phyloP scores from a whole-genome alignment of 2,113 vertebrate genomes.

The Alosa alosa region DNA sequence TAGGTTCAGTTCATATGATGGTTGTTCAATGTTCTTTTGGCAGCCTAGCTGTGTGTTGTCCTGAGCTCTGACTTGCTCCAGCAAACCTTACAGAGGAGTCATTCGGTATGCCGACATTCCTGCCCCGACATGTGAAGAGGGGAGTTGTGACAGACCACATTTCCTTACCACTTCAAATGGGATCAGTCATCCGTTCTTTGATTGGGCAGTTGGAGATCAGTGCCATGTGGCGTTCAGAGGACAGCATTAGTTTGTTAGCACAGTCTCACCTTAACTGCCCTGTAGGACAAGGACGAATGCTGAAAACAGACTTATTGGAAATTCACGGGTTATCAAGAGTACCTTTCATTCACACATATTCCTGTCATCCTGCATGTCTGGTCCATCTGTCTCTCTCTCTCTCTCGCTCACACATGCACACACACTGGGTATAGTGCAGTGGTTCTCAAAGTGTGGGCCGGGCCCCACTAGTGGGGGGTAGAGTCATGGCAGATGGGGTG shows the following conservation, averaged over 20 bases:
- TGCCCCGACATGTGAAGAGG: slow-evolving; percentile 18
- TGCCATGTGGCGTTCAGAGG: not conserved
- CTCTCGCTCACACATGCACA: not conserved
- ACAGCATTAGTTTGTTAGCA: not conserved
- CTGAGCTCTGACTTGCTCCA: slow-evolving; percentile 22
- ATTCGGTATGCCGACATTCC: slow-evolving; percentile 6
- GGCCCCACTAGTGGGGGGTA: too few species aligned
- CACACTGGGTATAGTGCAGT: too few species aligned
- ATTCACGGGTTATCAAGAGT: not conserved
- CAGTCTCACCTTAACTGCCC: not conserved
- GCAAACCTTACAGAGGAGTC: not conserved
- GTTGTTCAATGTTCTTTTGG: not conserved
- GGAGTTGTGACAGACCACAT: not conserved
- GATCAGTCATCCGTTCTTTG: not conserved
- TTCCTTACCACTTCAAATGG: not conserved
- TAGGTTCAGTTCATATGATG: not conserved
- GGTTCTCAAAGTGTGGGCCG: not conserved
- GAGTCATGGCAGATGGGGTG: too few species aligned
- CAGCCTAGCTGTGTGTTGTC: not conserved
- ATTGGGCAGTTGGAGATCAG: not conserved
- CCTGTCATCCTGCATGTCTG: not conserved
- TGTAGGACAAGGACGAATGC: not conserved
- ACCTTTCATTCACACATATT: not conserved
- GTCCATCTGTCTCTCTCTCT: not conserved
- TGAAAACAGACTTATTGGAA: not conserved